phyloP scores from a whole-genome alignment of 2,888 invertebrate species.

The Amphipyra tragopoginis region DNA sequence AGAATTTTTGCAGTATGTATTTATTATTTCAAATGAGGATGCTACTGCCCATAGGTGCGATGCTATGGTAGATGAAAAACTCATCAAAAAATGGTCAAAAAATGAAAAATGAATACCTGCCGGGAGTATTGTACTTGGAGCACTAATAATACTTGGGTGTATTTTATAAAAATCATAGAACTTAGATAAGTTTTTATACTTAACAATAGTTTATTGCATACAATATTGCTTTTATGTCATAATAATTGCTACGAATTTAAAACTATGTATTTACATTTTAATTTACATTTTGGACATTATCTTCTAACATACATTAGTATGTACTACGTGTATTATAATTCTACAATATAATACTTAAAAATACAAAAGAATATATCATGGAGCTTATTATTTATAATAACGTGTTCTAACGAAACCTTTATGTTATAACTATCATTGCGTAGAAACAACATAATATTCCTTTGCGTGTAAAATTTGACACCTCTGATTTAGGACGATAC shows the following conservation, averaged over 20 bases:
- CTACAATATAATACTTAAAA: conserved; percentile 13
- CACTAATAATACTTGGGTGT: no score
- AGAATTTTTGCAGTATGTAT: no score
- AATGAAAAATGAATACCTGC: no score
- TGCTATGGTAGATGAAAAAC: no score
- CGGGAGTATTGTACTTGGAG: no score
- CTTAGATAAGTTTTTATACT: background rate
- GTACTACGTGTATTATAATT: conserved; percentile 10
- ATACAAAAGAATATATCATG: conserved; percentile 2
- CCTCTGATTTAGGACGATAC: conserved; percentile 62
- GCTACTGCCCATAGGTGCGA: no score
- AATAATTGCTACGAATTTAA: conserved; percentile 6
- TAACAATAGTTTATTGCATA: conserved; percentile 42
- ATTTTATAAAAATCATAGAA: no score
- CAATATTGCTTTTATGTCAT: conserved; percentile 42
- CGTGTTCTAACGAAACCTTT: conserved; percentile 20
- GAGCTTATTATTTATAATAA: conserved; percentile 35
- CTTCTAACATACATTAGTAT: background rate
- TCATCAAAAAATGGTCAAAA: no score
- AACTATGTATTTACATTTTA: conserved; percentile 28
- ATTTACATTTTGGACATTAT: conserved; percentile 28
- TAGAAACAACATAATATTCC: conserved; percentile 33
- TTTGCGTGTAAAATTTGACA: conserved; percentile 58
- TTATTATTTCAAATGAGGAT: no score
- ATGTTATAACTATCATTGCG: conserved; percentile 33